Conservation (phyloP, 2,888 invertebrate species). For the Leptinotarsa tumamoca region DNA sequence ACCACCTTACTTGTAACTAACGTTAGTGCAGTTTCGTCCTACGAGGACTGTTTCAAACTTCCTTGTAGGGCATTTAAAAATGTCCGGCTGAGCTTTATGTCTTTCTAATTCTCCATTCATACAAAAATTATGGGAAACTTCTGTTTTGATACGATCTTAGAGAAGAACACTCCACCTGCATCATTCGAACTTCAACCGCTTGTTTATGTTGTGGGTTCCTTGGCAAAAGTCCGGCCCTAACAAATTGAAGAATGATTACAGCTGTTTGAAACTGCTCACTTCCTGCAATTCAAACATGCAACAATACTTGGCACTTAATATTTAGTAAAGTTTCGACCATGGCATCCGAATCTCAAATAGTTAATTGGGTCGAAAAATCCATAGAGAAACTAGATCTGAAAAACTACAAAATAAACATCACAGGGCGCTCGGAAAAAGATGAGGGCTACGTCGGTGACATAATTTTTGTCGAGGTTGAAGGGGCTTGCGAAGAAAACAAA, state of each 20-base stretch:
- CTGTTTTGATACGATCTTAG: too few species aligned
- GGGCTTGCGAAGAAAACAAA: neutral
- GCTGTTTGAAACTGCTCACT: neutral
- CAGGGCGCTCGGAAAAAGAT: constrained; percentile 14
- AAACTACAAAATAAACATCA: neutral
- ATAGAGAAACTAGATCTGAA: neutral
- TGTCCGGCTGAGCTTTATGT: too few species aligned
- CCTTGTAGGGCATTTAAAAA: too few species aligned
- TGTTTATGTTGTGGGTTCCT: too few species aligned
- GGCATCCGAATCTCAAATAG: constrained; percentile 5
- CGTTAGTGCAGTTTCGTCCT: too few species aligned
- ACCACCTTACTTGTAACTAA: too few species aligned
- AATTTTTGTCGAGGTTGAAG: constrained; percentile 9
- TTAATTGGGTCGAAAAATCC: constrained; percentile 21
- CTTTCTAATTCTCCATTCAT: too few species aligned
- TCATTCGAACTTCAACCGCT: too few species aligned
- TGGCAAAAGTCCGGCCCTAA: neutral
- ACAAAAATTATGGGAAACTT: too few species aligned
- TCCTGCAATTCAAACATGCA: neutral
- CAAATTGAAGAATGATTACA: constrained; percentile 3
- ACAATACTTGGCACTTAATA: neutral
- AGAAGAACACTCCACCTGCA: too few species aligned
- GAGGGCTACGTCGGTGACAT: constrained; percentile 25
- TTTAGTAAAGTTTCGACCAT: neutral
- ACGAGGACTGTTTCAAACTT: too few species aligned